Percentiles rank a stretch among this genome's conserved stretches.
phyloP scores from a whole-genome alignment of 2,888 invertebrate species.

The Cerceris rybyensis region DNA sequence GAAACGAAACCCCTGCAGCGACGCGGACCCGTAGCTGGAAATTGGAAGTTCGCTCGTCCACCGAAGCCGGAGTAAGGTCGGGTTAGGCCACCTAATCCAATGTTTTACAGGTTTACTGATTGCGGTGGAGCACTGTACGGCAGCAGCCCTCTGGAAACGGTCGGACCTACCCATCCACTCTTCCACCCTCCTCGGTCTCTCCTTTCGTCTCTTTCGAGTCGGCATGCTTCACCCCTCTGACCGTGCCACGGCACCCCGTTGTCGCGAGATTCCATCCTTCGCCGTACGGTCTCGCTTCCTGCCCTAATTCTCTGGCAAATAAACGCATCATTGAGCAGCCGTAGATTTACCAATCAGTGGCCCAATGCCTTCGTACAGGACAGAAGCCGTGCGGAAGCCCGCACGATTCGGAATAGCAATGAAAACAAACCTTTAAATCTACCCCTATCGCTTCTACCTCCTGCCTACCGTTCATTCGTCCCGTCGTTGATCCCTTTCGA shows the following conservation, averaged over 20 bases:
- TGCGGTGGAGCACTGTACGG: conserved; percentile 67
- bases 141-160: conserved; percentile 36
- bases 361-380: conserved; percentile 65
- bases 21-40: conserved; percentile 51
- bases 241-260: conserved; percentile 12
- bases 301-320: conserved; percentile 74
- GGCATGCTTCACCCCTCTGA: neutral
- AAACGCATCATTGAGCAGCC: conserved; percentile 75
- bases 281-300: conserved; percentile 52
- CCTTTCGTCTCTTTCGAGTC: conserved; percentile 24
- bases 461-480: conserved; percentile 16
- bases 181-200: conserved; percentile 17
- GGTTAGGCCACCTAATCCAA: conserved; percentile 75
- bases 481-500: conserved; percentile 10
- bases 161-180: conserved; percentile 31
- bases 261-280: conserved; percentile 29
- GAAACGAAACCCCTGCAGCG: conserved; percentile 45
- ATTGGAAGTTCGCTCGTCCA: conserved; percentile 62
- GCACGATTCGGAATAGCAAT: conserved; percentile 73
- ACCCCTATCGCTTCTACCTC: conserved; percentile 45
- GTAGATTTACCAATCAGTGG: conserved; percentile 74
- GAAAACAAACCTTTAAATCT: conserved; percentile 66
- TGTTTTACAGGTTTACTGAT: conserved; percentile 78
- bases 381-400: conserved; percentile 72
- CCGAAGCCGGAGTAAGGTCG: conserved; percentile 59